These are phyloP conservation scores for Bicyclus anynana DNA, from an alignment of 1,140 invertebrate genomes.

Conservation along the genomic window DNA sequence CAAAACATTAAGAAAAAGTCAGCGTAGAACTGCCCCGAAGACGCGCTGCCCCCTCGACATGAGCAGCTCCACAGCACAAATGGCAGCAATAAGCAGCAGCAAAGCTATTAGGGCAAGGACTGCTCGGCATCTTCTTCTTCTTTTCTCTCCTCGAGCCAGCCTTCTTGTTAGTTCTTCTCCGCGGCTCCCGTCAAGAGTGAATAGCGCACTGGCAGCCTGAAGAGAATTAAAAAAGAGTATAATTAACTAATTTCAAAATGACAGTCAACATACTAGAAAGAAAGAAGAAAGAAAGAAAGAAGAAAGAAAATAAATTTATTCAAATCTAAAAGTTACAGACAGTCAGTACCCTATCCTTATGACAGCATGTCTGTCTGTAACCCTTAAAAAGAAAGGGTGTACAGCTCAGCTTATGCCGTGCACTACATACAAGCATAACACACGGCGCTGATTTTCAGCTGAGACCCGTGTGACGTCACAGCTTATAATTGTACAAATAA, in stretches of 20 bases:
- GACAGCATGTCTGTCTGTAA: too few species aligned
- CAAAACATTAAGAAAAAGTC: conserved; percentile 12
- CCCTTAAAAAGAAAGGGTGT: too few species aligned
- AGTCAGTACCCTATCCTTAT: too few species aligned
- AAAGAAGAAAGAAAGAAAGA: too few species aligned
- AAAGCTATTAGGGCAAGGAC: conserved; percentile 46
- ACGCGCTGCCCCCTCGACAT: conserved; percentile 60
- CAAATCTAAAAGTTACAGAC: too few species aligned
- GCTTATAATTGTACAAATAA: too few species aligned
- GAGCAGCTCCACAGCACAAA: conserved; percentile 58
- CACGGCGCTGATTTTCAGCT: too few species aligned
- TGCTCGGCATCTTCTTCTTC: conserved; percentile 47
- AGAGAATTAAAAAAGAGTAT: conserved; percentile 12
- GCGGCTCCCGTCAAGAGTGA: conserved; percentile 56
- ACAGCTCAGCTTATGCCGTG: too few species aligned
- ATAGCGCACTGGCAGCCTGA: conserved; percentile 66
- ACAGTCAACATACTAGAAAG: too few species aligned
- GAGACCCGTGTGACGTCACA: too few species aligned
- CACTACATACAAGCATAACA: too few species aligned
- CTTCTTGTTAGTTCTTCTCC: conserved; percentile 51
- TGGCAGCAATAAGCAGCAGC: conserved; percentile 50
- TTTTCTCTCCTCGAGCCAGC: conserved; percentile 45
- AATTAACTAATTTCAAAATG: neutral
- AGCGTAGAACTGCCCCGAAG: conserved; percentile 58
- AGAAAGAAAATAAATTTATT: too few species aligned